These are phyloP conservation scores for Spermophilus dauricus DNA, from an alignment of 2,113 vertebrate genomes.

Conservation along the genomic window DNA sequence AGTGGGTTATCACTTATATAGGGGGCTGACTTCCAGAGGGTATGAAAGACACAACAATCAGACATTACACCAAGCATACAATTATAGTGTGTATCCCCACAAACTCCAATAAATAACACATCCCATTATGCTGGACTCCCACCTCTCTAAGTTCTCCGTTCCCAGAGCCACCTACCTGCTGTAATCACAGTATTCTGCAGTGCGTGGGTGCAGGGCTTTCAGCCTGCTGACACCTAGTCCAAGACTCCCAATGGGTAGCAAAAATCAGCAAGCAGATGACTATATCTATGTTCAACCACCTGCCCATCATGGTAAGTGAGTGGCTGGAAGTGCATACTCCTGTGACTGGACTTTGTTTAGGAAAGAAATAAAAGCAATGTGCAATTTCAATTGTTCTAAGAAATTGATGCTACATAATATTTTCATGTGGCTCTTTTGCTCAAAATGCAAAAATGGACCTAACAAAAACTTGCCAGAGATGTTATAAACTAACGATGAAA, in stretches of 20 bases:
- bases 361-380: slow-evolving; percentile 15
- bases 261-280: slow-evolving; percentile 84
- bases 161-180: slow-evolving; percentile 81
- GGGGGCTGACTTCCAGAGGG: slow-evolving; percentile 67
- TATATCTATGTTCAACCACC: slow-evolving; percentile 83
- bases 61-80: slow-evolving; percentile 78
- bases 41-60: slow-evolving; percentile 83
- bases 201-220: slow-evolving; percentile 84
- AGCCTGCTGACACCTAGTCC: slow-evolving; percentile 86
- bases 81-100: slow-evolving; percentile 82
- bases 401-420: slow-evolving; percentile 4
- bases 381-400: slow-evolving; percentile 52
- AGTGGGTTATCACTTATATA: slow-evolving; percentile 75
- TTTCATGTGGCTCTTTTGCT: slow-evolving; percentile 3
- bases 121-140: slow-evolving; percentile 85
- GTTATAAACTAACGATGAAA: slow-evolving; percentile 29
- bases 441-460: slow-evolving; percentile 62
- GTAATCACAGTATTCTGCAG: slow-evolving; percentile 86
- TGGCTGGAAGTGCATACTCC: slow-evolving; percentile 71
- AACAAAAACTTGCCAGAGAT: slow-evolving; percentile 43
- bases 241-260: slow-evolving; percentile 71
- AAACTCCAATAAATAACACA: slow-evolving; percentile 87
- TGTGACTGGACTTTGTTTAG: slow-evolving; percentile 62
- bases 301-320: slow-evolving; percentile 77
- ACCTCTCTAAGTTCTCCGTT: slow-evolving; percentile 84